Base-by-base conservation (phyloP, 2,113 vertebrate species). In the Passer montanus region DNA sequence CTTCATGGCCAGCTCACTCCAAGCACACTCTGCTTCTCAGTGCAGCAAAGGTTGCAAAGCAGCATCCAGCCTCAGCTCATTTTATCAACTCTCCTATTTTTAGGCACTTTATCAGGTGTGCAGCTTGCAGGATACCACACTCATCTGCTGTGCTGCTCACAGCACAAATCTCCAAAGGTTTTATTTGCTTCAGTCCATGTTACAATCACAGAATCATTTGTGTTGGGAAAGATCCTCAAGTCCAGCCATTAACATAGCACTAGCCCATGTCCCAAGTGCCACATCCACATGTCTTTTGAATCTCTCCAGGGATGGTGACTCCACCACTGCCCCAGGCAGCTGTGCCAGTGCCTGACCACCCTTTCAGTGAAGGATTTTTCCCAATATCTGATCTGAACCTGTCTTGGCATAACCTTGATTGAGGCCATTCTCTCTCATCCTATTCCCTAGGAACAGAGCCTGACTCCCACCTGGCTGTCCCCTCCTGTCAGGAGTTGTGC, bases 391-490 rank as follows among this genome's bases (percentile, higher is more conserved):
- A 7, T 2, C 44, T 39, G 15, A 55, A 69, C 3, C 20, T 66
- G 23, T 31, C 27, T 15, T 64, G 31, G 39, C 4, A 12, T 15
- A 67, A 26, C 31, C n/a, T n/a, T n/a, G n/a, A n/a, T 44, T 49
- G 26, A 87, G 31, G n/a, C 15, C 1, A 0, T 55, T 80, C 9
- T 30, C 27, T 23, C 13, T 80, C 5, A 0, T 44, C 55, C n/a
- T 47, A n/a, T 31, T 75, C 55, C 9, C 8, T 49, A 68, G 23
- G 50, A 59, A 23, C 24, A 64, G 37, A 79, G 15, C 33, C 30
- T 0, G 0, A 23, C 1, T 10, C 4, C 23, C 59, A 58, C 3
- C 8, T 2, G 0, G 15, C 52, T 56, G 33, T 4, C 15, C 7
- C 9, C 28, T 72, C 31, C 52, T 63, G 9, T 52, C 53, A 77